Percentiles rank a stretch among this genome's conserved stretches.
Conservation (phyloP, 2,797 vertebrate genomes). For the Pteronotus mesoamericanus region DNA sequence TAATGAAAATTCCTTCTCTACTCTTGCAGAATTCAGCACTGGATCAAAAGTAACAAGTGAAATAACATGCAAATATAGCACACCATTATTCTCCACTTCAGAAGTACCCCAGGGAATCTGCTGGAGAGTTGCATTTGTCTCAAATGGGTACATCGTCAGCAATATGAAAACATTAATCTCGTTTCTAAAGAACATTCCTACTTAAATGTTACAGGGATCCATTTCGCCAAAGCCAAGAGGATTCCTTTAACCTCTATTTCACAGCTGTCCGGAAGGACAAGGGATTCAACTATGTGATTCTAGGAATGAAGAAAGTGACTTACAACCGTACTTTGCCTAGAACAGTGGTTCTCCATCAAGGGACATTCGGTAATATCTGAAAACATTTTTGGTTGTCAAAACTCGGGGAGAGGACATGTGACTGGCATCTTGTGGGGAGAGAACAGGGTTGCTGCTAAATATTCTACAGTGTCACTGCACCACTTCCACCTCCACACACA, state of each 20-base stretch:
- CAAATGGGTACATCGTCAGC: background rate
- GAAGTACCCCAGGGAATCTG: background rate
- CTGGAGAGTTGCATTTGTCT: background rate
- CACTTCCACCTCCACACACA: background rate
- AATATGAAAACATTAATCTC: background rate
- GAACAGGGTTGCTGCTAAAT: background rate
- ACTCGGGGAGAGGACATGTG: background rate
- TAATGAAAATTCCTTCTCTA: constrained; percentile 60
- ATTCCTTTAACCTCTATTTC: constrained; percentile 6
- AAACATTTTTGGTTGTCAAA: background rate
- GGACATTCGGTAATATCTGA: background rate
- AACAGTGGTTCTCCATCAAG: background rate
- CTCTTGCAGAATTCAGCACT: background rate
- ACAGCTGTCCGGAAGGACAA: background rate
- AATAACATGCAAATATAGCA: background rate
- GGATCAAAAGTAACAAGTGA: background rate
- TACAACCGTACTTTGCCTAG: background rate
- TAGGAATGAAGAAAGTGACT: background rate
- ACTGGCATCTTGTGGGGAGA: background rate
- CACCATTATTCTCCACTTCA: background rate
- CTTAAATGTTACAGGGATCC: background rate
- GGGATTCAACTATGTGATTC: background rate
- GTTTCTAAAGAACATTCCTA: background rate
- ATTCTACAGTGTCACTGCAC: background rate
- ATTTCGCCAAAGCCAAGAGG: background rate